Percentiles rank a stretch among this genome's conserved stretches.
These are phyloP conservation scores for Drosophila imparisetae DNA, from an alignment of 2,888 invertebrate species.

Conservation along the genomic window DNA sequence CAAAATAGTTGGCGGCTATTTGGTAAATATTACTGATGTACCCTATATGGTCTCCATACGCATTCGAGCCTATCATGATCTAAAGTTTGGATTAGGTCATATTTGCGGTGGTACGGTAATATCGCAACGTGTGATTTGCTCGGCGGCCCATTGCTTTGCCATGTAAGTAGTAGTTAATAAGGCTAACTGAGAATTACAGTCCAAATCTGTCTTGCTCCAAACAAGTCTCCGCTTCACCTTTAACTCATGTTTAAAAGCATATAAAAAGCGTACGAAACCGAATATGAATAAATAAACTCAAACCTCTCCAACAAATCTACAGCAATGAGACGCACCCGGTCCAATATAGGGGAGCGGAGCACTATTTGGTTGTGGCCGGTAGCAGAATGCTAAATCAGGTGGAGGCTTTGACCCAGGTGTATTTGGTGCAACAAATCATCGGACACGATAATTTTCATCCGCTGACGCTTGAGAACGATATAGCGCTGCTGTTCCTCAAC, in stretches of 20 bases:
- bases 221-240: not conserved
- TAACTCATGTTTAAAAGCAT: not conserved
- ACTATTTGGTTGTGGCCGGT: slow-evolving; percentile 56
- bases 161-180: slow-evolving; percentile 32
- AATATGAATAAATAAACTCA: not conserved
- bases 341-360: slow-evolving; percentile 14
- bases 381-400: slow-evolving; percentile 1
- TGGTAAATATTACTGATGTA: slow-evolving; percentile 25
- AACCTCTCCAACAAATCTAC: not conserved
- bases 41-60: slow-evolving; percentile 63
- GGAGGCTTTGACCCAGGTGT: slow-evolving; percentile 22
- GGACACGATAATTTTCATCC: slow-evolving; percentile 27
- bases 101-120: slow-evolving; percentile 59
- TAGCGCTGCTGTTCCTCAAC: slow-evolving; percentile 61
- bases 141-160: slow-evolving; percentile 65
- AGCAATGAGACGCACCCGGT: slow-evolving; percentile 36
- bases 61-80: slow-evolving; percentile 32
- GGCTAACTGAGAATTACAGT: not conserved
- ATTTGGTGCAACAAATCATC: slow-evolving; percentile 43
- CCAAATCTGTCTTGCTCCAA: rapidly evolving
- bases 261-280: too few relatives aligned
- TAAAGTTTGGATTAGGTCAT: slow-evolving; percentile 47
- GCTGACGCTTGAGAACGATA: slow-evolving; percentile 54
- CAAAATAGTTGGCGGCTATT: slow-evolving; percentile 55
- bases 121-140: slow-evolving; percentile 51